Evolutionary conservation across 2,113 vertebrate genomes (phyloP).

Genomic region (Pollachius pollachius): DNA sequence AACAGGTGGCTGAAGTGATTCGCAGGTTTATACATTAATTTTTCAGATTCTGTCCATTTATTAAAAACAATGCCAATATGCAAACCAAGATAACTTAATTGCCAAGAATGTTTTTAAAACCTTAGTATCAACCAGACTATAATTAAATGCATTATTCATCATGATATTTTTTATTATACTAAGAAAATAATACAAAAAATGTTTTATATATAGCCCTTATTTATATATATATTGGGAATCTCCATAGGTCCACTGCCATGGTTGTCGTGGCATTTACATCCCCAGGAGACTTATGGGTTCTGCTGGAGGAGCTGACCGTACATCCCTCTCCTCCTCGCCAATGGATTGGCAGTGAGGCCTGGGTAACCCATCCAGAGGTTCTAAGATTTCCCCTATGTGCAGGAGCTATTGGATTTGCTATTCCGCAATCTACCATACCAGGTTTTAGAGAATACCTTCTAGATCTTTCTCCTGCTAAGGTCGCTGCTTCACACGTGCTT

Average conservation of each 20-base stretch:
- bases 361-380: conserved; percentile 51
- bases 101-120: no score
- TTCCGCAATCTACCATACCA: conserved; percentile 57
- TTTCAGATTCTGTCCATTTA: neutral
- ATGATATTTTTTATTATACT: neutral
- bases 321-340: no score
- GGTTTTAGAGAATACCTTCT: conserved; percentile 24
- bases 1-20: conserved; percentile 61
- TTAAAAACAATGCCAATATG: neutral
- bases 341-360: no score
- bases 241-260: conserved; percentile 55
- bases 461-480: no score
- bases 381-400: conserved; percentile 39
- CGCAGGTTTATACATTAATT: conserved; percentile 37
- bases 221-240: no score
- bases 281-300: conserved; percentile 49
- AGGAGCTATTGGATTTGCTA: conserved; percentile 60
- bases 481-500: no score
- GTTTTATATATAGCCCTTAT: no score
- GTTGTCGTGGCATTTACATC: conserved; percentile 65
- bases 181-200: neutral
- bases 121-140: no score
- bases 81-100: no score
- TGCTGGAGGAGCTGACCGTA: conserved; percentile 11
- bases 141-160: neutral